These are phyloP conservation scores for Stichopus chloronotus DNA, from an alignment of 35 echinoderm and acorn worm genomes.

Conservation along the genomic window DNA sequence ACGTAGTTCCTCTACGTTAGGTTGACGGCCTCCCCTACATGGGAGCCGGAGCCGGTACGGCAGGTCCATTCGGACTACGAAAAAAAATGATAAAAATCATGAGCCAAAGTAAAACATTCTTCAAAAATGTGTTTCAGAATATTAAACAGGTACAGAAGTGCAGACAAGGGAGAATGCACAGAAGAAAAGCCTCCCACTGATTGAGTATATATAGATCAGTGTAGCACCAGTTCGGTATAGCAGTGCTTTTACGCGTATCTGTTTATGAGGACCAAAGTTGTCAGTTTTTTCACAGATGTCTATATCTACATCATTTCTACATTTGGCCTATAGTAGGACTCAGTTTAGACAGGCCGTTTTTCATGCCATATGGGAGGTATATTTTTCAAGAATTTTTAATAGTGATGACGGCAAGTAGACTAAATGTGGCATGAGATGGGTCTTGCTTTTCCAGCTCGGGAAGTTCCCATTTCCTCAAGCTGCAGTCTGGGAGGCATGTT, in stretches of 20 bases:
- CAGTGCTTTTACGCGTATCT: conserved; percentile 10
- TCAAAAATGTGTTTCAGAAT: conserved; percentile 26
- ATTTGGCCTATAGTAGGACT: too few species aligned
- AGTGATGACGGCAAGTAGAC: too few species aligned
- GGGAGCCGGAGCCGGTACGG: too few species aligned
- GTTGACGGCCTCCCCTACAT: too few species aligned
- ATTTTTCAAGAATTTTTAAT: too few species aligned
- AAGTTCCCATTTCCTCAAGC: too few species aligned
- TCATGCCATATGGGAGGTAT: too few species aligned
- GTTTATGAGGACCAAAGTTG: not conserved
- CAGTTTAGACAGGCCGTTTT: too few species aligned
- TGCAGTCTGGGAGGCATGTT: too few species aligned
- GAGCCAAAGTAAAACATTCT: not conserved
- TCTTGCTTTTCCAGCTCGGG: too few species aligned
- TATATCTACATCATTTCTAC: not conserved
- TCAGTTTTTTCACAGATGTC: conserved; percentile 13
- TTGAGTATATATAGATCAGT: not conserved
- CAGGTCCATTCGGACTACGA: not conserved
- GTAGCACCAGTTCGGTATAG: not conserved
- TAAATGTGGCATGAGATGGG: too few species aligned
- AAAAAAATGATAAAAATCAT: not conserved
- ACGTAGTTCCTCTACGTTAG: too few species aligned
- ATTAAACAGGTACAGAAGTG: not conserved
- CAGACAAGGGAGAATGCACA: not conserved
- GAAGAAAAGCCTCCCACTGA: conserved; percentile 15